A percentile compares a stretch with the other conserved stretches of the same genome.
phyloP scores from a whole-genome alignment of 2,888 invertebrate species.

The Platerodrilus igneus region DNA sequence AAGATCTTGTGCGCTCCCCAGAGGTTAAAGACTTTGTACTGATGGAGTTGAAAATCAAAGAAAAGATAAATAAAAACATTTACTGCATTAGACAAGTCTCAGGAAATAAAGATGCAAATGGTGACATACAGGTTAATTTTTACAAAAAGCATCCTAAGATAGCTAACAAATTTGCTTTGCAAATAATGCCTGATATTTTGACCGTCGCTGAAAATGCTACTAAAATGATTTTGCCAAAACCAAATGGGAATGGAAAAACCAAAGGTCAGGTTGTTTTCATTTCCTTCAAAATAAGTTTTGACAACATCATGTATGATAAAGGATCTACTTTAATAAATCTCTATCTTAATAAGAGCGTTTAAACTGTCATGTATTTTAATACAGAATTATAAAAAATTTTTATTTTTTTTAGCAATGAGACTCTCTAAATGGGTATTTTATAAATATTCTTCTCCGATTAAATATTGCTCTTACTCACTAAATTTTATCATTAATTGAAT shows the following conservation, averaged over 20 bases:
- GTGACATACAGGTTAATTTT: not conserved
- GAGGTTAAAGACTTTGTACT: constrained; percentile 10
- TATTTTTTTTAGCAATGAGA: no score
- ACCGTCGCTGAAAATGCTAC: constrained; percentile 1
- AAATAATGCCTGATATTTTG: constrained; percentile 1
- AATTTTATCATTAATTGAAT: no score
- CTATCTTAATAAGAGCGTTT: no score
- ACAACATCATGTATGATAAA: constrained; percentile 1
- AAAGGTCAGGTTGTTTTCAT: constrained; percentile 1
- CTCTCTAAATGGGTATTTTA: no score
- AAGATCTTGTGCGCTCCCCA: constrained; percentile 19
- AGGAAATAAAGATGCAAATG: constrained; percentile 1
- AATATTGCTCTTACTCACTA: no score
- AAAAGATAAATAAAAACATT: constrained; percentile 5
- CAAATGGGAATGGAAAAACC: not conserved
- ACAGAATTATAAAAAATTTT: no score
- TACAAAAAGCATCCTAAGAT: constrained; percentile 1
- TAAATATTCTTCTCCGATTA: no score
- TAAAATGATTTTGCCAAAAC: constrained; percentile 1
- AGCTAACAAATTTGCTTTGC: constrained; percentile 3
- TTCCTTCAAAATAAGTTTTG: constrained; percentile 1
- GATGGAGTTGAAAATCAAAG: constrained; percentile 5
- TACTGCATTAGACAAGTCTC: constrained; percentile 5
- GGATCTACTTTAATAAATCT: no score
- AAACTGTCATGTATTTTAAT: no score